A percentile compares a stretch with the other conserved stretches of the same genome.
These are phyloP conservation scores for Plagodis dolabraria DNA, from an alignment of 2,888 invertebrate genomes.

Conservation along the genomic window DNA sequence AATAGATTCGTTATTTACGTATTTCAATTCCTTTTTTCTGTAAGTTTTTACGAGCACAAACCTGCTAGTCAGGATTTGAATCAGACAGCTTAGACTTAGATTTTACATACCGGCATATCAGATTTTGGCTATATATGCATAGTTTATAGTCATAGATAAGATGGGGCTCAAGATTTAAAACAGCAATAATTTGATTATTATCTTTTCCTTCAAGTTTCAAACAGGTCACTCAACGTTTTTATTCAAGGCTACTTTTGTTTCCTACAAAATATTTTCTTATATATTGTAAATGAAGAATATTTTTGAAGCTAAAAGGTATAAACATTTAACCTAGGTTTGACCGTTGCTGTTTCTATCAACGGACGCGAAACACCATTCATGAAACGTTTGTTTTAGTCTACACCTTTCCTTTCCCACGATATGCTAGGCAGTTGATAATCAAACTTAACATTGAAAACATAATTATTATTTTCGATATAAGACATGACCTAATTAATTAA, in stretches of 20 bases:
- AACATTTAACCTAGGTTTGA: neutral
- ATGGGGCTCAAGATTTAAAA: too few species aligned
- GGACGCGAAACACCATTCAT: conserved; percentile 47
- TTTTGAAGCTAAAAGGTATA: neutral
- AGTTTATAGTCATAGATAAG: too few species aligned
- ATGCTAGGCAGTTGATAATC: conserved; percentile 34
- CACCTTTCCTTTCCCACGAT: conserved; percentile 75
- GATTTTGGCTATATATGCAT: too few species aligned
- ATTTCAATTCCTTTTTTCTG: conserved; percentile 31
- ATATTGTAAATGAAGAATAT: neutral
- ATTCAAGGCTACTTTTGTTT: too few species aligned
- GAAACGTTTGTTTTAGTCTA: conserved; percentile 65
- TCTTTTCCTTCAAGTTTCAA: too few species aligned
- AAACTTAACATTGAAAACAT: neutral
- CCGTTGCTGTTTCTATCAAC: conserved; percentile 32
- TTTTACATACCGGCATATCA: too few species aligned
- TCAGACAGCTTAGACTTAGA: conserved; percentile 22
- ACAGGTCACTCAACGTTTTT: too few species aligned
- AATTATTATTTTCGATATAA: too few species aligned
- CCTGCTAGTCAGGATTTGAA: conserved; percentile 34
- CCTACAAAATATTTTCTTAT: too few species aligned
- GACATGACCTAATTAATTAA: too few species aligned
- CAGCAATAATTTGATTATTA: too few species aligned
- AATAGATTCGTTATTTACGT: conserved; percentile 28
- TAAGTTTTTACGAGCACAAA: conserved; percentile 30